Conservation (phyloP, 2,113 vertebrate species). For the Montifringilla adamsi region DNA sequence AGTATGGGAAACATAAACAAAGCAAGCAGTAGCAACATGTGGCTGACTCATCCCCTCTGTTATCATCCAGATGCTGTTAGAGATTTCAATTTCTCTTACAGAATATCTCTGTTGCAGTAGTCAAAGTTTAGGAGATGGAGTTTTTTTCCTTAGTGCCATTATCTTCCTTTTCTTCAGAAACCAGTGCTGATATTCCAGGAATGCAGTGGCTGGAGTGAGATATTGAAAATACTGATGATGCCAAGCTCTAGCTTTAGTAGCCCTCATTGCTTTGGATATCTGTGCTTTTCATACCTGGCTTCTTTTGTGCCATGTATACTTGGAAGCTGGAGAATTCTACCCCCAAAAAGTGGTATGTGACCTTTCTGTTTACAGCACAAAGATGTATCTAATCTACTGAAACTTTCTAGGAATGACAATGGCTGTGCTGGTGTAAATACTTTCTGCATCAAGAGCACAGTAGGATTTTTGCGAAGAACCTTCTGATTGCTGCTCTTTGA, state of each 20-base stretch:
- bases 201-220: background rate
- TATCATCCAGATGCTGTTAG: constrained; percentile 46
- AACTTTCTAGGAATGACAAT: constrained; percentile 45
- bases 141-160: background rate
- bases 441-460: background rate
- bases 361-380: background rate
- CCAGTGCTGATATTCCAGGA: background rate
- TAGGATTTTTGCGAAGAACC: background rate
- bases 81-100: constrained; percentile 16
- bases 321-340: background rate
- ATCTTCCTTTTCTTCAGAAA: background rate
- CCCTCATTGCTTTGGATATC: background rate
- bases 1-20: constrained; percentile 54
- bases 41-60: constrained; percentile 40
- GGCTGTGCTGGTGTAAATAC: background rate
- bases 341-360: background rate
- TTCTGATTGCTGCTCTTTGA: background rate
- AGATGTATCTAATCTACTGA: constrained; percentile 9
- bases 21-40: constrained; percentile 23
- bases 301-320: background rate
- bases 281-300: background rate
- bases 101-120: background rate
- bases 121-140: background rate
- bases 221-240: background rate
- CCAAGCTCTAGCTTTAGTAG: background rate